Conservation (phyloP, 2,797 vertebrate genomes). For the Chaetophractus vellerosus region DNA sequence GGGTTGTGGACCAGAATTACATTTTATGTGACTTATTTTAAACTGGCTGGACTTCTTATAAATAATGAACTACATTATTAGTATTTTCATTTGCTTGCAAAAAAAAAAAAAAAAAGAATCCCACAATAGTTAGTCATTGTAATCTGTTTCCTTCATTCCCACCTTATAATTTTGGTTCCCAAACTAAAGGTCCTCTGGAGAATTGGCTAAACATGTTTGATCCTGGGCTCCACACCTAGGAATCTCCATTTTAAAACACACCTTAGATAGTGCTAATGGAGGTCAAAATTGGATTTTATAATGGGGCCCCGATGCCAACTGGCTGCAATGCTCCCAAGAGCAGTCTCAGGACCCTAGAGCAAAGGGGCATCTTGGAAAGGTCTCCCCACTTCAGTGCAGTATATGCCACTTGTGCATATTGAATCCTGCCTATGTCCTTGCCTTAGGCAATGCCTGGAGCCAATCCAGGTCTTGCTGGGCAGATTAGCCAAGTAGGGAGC, state of each 20-base stretch:
- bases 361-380: background rate
- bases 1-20: background rate
- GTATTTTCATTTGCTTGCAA: background rate
- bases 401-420: background rate
- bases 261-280: background rate
- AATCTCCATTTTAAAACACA: background rate
- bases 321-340: background rate
- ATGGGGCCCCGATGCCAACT: background rate
- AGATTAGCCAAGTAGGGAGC: background rate
- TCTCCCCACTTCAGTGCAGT: background rate
- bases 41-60: background rate
- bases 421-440: too few relatives aligned
- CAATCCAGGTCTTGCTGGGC: background rate
- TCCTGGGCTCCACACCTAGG: background rate
- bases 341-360: background rate
- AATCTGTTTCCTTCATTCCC: background rate
- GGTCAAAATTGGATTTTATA: background rate
- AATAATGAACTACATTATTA: background rate
- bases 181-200: background rate
- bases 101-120: background rate
- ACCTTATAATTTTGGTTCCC: background rate
- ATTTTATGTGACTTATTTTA: background rate
- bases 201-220: background rate
- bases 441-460: rapidly evolving
- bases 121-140: background rate